phyloP scores from a whole-genome alignment of 2,113 vertebrate species.

The Emydura subglobosa region DNA sequence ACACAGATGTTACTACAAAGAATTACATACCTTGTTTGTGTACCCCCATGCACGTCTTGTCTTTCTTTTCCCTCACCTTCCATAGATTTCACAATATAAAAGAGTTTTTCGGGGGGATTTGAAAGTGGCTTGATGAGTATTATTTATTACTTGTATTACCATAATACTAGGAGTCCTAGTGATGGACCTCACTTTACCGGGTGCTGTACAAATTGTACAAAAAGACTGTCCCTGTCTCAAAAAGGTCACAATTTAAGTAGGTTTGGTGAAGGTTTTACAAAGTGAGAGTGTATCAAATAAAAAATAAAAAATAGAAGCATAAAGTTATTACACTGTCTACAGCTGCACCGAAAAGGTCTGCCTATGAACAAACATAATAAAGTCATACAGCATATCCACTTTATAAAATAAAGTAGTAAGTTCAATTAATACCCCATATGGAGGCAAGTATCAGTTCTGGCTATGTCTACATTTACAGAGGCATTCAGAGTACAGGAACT shows the following conservation, averaged over 20 bases:
- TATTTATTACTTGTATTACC: not conserved
- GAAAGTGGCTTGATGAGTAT: not conserved
- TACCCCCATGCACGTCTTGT: not conserved
- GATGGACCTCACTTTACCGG: not conserved
- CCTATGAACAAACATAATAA: not conserved
- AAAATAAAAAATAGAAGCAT: not conserved
- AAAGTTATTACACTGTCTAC: not conserved
- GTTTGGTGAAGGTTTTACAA: not conserved
- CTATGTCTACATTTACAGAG: too few relatives aligned
- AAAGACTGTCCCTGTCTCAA: not conserved
- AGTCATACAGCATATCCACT: not conserved
- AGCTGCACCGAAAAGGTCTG: not conserved
- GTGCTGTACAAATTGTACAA: not conserved
- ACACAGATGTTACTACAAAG: not conserved
- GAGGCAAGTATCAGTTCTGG: not conserved
- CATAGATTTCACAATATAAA: not conserved
- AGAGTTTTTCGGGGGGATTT: not conserved
- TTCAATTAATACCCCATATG: not conserved
- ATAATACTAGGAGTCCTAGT: not conserved
- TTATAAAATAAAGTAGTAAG: not conserved
- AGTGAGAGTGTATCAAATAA: not conserved
- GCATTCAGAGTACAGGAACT: too few relatives aligned
- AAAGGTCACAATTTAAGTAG: not conserved
- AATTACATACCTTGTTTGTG: not conserved
- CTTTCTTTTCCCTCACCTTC: not conserved